phyloP scores from a whole-genome alignment of 2,113 vertebrate species.

The Neotragus pygmaeus region DNA sequence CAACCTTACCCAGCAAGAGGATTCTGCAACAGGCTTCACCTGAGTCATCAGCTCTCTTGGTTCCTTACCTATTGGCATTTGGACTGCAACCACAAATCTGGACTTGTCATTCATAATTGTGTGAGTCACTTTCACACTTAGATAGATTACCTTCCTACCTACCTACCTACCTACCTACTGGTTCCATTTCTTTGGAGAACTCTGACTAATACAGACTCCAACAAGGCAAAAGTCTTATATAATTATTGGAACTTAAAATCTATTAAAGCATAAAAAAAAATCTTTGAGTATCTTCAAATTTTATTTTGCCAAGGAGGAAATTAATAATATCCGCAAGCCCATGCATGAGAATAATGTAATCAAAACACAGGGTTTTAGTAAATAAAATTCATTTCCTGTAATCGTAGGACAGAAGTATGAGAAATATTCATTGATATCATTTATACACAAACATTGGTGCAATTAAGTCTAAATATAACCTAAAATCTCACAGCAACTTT shows the following conservation, averaged over 20 bases:
- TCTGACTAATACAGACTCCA: background rate
- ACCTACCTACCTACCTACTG: background rate
- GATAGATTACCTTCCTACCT: background rate
- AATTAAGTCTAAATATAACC: slow-evolving; percentile 20
- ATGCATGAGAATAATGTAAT: background rate
- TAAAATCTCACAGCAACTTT: background rate
- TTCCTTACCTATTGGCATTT: background rate
- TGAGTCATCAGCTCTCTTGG: background rate
- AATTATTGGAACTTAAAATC: background rate
- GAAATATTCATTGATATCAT: background rate
- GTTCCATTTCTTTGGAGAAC: background rate
- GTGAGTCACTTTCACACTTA: background rate
- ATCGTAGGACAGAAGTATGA: background rate
- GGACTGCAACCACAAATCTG: background rate
- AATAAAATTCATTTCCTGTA: slow-evolving; percentile 35
- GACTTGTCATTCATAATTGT: background rate
- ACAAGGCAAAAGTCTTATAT: background rate
- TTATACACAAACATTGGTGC: background rate
- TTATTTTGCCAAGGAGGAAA: slow-evolving; percentile 20
- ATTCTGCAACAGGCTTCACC: background rate
- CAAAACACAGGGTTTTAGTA: background rate
- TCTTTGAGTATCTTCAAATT: background rate
- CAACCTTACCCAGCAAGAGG: background rate
- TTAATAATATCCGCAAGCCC: background rate
- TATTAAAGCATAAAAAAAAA: background rate